These are phyloP conservation scores for Phylloscopus trochilus DNA, from an alignment of 2,113 vertebrate genomes.

Conservation along the genomic window DNA sequence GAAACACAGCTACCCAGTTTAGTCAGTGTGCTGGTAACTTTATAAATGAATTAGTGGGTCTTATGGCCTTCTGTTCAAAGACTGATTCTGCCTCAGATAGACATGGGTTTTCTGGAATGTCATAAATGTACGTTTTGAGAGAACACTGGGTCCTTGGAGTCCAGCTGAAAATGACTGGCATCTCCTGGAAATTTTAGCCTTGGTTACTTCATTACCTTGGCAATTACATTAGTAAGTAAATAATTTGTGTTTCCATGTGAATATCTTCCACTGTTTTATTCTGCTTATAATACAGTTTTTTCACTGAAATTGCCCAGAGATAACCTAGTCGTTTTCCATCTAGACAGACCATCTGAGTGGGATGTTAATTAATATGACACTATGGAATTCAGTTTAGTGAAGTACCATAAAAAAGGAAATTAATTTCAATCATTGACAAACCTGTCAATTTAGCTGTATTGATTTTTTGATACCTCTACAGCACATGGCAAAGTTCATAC, in stretches of 20 bases:
- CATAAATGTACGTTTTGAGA: not conserved
- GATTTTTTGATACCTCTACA: conserved; percentile 45
- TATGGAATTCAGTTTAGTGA: conserved; percentile 53
- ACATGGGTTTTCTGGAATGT: not conserved
- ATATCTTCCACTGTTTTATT: not conserved
- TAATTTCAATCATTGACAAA: conserved; percentile 66
- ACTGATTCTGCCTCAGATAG: not conserved
- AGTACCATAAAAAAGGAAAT: conserved; percentile 49
- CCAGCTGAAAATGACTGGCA: not conserved
- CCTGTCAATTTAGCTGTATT: conserved; percentile 61
- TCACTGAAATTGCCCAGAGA: not conserved
- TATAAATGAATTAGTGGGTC: not conserved
- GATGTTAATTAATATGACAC: conserved; percentile 5
- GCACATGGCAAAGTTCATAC: conserved; percentile 47
- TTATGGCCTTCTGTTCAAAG: not conserved
- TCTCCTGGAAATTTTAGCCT: not conserved
- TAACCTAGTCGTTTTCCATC: not conserved
- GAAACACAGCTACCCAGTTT: not conserved
- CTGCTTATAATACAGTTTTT: not conserved
- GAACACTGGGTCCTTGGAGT: not conserved
- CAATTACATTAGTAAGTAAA: not conserved
- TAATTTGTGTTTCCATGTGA: not conserved
- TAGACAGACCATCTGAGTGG: not conserved
- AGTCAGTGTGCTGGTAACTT: not conserved
- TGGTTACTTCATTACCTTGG: not conserved